These are phyloP conservation scores for Cuculus canorus DNA, from an alignment of 2,797 vertebrate species.

Conservation along the genomic window DNA sequence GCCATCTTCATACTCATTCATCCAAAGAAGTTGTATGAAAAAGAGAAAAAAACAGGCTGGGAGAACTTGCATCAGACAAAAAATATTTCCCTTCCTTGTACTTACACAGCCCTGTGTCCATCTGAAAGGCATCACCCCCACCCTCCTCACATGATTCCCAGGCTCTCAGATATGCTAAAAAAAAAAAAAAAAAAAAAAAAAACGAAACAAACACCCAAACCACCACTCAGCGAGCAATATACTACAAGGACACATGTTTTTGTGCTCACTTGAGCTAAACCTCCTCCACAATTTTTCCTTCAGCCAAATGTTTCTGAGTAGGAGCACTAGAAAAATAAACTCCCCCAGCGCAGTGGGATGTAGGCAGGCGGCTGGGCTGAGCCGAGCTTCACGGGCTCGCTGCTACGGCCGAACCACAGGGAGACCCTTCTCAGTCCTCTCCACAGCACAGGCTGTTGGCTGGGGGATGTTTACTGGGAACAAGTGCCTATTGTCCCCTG, in stretches of 20 bases:
- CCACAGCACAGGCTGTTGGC: background rate
- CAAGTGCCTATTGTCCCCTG: slow-evolving; percentile 42
- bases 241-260: slow-evolving; percentile 57
- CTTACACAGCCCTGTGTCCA: background rate
- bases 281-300: slow-evolving; percentile 63
- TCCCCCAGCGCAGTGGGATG: background rate
- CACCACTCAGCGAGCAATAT: background rate
- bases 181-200: background rate
- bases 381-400: accelerated
- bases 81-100: background rate
- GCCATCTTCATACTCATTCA: background rate
- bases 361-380: background rate
- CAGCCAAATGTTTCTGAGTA: slow-evolving; percentile 71
- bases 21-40: background rate
- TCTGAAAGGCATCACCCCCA: slow-evolving; percentile 34
- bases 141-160: slow-evolving; percentile 18
- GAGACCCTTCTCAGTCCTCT: background rate
- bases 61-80: background rate
- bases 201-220: background rate
- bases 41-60: background rate
- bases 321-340: slow-evolving; percentile 71
- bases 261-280: slow-evolving; percentile 56
- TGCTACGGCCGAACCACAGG: accelerated
- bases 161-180: background rate
- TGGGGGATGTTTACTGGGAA: background rate